Evolutionary conservation across 37 sponge, comb jelly and placozoan genomes (phyloP).

Genomic region (Aphrocallistes beatrix): DNA sequence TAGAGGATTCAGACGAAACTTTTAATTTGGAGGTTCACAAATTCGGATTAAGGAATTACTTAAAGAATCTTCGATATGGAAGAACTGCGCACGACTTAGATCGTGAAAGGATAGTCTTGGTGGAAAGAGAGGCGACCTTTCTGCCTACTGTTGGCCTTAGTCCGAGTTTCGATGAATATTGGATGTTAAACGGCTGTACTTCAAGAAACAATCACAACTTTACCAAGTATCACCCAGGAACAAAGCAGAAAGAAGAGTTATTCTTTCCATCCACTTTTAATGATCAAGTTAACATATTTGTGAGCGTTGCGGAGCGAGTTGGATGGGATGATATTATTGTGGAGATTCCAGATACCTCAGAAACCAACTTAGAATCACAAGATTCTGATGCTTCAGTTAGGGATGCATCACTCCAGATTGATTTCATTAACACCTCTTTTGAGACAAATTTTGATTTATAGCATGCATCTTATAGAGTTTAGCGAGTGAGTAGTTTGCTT

Average conservation of each 20-base stretch:
- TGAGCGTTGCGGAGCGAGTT: background rate
- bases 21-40: background rate
- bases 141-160: background rate
- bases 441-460: too few relatives aligned
- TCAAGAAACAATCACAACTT: background rate
- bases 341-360: too few relatives aligned
- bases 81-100: background rate
- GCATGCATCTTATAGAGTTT: too few relatives aligned
- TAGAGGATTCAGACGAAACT: background rate
- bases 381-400: too few relatives aligned
- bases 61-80: background rate
- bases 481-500: too few relatives aligned
- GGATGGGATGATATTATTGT: background rate
- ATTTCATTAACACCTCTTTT: too few relatives aligned
- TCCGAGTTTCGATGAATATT: background rate
- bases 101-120: background rate
- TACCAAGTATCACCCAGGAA: background rate
- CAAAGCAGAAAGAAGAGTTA: background rate
- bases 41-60: background rate
- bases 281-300: background rate
- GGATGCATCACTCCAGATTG: too few relatives aligned
- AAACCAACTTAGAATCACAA: too few relatives aligned
- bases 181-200: background rate
- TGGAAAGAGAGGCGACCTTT: background rate
- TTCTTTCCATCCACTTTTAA: background rate